Evolutionary conservation across 2,888 invertebrate genomes (phyloP), one percentile per base, ranked within the genome.

Genomic region (Lepidocyrtoides sp.): DNA sequence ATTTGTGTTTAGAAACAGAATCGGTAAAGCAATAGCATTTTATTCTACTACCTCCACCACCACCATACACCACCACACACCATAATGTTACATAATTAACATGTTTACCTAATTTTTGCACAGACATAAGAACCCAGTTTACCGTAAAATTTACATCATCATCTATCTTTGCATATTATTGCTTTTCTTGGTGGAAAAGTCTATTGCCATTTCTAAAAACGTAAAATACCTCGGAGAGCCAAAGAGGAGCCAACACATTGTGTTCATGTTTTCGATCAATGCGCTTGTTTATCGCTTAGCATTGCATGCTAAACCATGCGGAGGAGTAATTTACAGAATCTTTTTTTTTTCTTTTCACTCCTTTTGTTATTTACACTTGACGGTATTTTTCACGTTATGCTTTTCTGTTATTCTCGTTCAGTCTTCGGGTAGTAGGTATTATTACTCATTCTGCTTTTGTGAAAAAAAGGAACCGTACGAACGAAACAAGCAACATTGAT

Each of bases 351-450:
- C 29, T 63, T 83, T 83, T 83, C 60, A 23, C 41, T 63, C 14
- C 60, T 82, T 60, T 72, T 54, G 51, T 86, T 86, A 14, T 57
- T 75, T 57, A 57, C 72, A 86, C 75, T 57, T 86, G 85, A 86
- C 85, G 85, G 85, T 75, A 86, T 72, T 86, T 86, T 86, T 72
- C 75, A 75, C 85, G 72, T 84, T 84, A 84, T 72, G 29, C 20
- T 20, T 10, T 51, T 69, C 20, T 51, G 48, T 23, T 23, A 41
- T 82, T 32, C 54, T 84, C 51, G 69, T 26, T 12, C 77, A 44
- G 26, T 10, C 44, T 20, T 41, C 20, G 72, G 8, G 41, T 41
- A 32, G 14, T 77, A 77, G 8, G 41, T 41, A 32, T 14, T 77
- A 77, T 83, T 72, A 54, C 29, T 75, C 77, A 77, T 51, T 29